Percentiles rank a stretch among this genome's conserved stretches.
Evolutionary conservation across 1,140 invertebrate genomes (phyloP).

Genomic region (Chironomus tepperi): DNA sequence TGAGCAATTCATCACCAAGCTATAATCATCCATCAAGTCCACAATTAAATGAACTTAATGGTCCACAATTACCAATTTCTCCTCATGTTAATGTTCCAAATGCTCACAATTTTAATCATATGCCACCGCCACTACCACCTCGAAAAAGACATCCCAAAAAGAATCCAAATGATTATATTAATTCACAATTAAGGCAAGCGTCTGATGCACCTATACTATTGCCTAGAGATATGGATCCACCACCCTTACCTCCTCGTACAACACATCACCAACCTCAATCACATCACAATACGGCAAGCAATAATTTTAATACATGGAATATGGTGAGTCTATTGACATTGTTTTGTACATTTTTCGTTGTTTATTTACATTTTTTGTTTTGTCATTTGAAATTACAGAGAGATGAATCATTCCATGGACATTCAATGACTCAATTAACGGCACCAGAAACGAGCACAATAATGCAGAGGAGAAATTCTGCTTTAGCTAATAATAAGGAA

Average conservation of each 20-base stretch:
- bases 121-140: constrained; percentile 37
- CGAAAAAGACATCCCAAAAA: constrained; percentile 33
- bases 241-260: constrained; percentile 36
- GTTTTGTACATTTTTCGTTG: not conserved
- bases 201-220: constrained; percentile 39
- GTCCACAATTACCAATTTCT: constrained; percentile 34
- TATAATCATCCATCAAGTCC: constrained; percentile 13
- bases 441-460: constrained; percentile 38
- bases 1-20: not conserved
- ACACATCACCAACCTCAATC: too few species aligned
- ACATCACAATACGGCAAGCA: not conserved
- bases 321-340: not conserved
- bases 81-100: constrained; percentile 39
- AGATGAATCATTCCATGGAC: not conserved
- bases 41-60: constrained; percentile 11
- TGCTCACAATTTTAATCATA: constrained; percentile 33
- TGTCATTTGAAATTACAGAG: not conserved
- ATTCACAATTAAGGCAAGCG: constrained; percentile 37
- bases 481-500: constrained; percentile 33
- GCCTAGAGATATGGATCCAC: constrained; percentile 38
- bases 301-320: not conserved
- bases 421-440: not conserved
- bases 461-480: constrained; percentile 40
- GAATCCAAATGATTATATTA: constrained; percentile 32
- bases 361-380: not conserved